Base-by-base conservation (phyloP, 2,113 vertebrate species). In the Percina caprodes region DNA sequence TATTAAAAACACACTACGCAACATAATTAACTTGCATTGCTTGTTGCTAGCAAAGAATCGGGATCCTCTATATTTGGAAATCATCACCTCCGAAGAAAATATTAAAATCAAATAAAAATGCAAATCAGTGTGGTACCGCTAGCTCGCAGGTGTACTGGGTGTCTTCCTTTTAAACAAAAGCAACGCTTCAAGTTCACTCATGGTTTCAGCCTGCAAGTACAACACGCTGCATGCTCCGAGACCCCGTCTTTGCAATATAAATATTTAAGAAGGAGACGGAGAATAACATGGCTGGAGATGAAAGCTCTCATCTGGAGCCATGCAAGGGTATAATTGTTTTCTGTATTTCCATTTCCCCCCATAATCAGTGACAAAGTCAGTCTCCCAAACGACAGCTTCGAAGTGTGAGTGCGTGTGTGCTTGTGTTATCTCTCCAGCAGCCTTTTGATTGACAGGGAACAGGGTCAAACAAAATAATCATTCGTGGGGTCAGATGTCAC, bases 251-350 rank as follows among this genome's bases (percentile, higher is more conserved):
- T 87, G 74, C 78, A 77, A 86, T 73, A 85, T 94, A 86, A 94
- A 94, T 95, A 92, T 93, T 94, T 95, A 86, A 94, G 79, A 74
- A 79, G 82, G 79, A 91, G 90, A 79, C 3, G 42, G 72, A 88
- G 91, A 85, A 90, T 83, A 89, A 92, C 93, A 85, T 83, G 85
- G 87, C 70, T 74, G 74, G 83, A 87, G 86, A 87, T 80, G 86
- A 91, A 77, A 52, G 82, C 77, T 90, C 89, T 89, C 91, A 80
- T 91, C 91, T 88, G 90, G 83, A 92, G 79, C 85, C 92, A 91
- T 77, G 93, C 92, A 88, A 87, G 84, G 89, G 83, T 85, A 90
- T 93, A 94, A 95, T 94, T 94, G 94, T 94, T 94, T 95, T 94
- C 86, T 88, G 84, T 91, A 86, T 92, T 92, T 91, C 88, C 88